These are phyloP conservation scores for Sweltsa coloradensis DNA, from an alignment of 1,140 invertebrate genomes.

Conservation along the genomic window DNA sequence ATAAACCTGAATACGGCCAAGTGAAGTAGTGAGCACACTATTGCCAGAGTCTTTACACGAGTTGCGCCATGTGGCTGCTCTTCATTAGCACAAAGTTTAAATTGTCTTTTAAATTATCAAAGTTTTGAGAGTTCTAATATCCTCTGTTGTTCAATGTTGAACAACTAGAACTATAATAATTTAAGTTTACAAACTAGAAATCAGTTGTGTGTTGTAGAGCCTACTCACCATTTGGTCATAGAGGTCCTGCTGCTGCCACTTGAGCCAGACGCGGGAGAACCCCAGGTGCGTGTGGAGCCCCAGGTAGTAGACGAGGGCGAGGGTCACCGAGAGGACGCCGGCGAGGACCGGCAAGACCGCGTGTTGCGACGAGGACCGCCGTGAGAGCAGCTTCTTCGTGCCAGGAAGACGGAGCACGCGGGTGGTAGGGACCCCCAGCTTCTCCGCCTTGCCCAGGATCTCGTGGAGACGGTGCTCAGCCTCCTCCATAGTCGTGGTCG, in stretches of 20 bases:
- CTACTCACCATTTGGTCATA: slow-evolving; percentile 7
- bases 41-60: too few relatives aligned
- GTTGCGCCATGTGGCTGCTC: too few relatives aligned
- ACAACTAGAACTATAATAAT: too few relatives aligned
- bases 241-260: slow-evolving; percentile 5
- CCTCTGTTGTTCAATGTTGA: too few relatives aligned
- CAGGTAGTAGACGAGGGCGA: slow-evolving; percentile 6
- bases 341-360: slow-evolving; percentile 1
- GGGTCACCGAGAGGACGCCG: slow-evolving; percentile 7
- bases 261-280: slow-evolving; percentile 9
- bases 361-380: neutral
- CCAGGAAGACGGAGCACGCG: neutral
- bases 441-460: slow-evolving; percentile 3
- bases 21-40: too few relatives aligned
- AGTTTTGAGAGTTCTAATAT: too few relatives aligned
- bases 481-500: slow-evolving; percentile 2
- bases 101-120: too few relatives aligned
- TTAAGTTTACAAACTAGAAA: too few relatives aligned
- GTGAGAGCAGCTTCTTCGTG: neutral
- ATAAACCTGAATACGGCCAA: too few relatives aligned
- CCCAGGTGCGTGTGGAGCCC: slow-evolving; percentile 11
- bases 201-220: too few relatives aligned
- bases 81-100: too few relatives aligned
- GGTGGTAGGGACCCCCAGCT: slow-evolving; percentile 4
- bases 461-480: slow-evolving; percentile 6